Conservation (phyloP, 2,888 invertebrate genomes). For the Pegoplata infirma region DNA sequence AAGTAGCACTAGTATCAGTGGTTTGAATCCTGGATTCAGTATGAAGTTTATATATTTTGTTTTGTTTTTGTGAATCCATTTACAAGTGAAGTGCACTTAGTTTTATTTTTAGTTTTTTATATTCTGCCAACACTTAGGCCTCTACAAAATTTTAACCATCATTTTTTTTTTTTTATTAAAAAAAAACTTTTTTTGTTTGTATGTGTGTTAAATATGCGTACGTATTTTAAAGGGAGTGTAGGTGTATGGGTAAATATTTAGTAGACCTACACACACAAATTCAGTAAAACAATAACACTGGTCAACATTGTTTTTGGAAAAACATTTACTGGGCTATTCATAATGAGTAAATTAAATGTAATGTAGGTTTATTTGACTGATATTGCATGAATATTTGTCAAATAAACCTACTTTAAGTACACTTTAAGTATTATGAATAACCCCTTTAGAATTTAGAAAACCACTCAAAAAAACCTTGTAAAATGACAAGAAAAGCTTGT, state of each 20-base stretch:
- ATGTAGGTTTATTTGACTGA: no score
- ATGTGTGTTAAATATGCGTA: slow-evolving; percentile 39
- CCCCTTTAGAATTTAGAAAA: no score
- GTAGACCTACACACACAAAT: background rate
- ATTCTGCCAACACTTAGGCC: slow-evolving; percentile 45
- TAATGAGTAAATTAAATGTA: no score
- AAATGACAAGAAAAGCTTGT: no score
- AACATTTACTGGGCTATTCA: no score
- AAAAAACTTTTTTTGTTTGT: background rate
- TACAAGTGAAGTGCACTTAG: slow-evolving; percentile 38
- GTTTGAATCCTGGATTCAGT: background rate
- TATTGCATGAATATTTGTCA: no score
- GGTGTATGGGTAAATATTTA: background rate
- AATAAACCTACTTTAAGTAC: no score
- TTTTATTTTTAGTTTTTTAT: slow-evolving; percentile 11
- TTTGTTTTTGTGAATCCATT: slow-evolving; percentile 46
- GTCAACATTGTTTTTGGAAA: no score
- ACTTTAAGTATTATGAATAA: no score
- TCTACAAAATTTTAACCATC: slow-evolving; percentile 13
- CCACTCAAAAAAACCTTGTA: no score
- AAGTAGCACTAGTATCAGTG: background rate
- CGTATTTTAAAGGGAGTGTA: no score
- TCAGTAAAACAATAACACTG: background rate
- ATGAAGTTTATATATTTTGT: slow-evolving; percentile 64
- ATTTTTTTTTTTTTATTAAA: background rate